Base-by-base conservation (phyloP, 2,797 vertebrate species). In the Phataginus tetradactyla region DNA sequence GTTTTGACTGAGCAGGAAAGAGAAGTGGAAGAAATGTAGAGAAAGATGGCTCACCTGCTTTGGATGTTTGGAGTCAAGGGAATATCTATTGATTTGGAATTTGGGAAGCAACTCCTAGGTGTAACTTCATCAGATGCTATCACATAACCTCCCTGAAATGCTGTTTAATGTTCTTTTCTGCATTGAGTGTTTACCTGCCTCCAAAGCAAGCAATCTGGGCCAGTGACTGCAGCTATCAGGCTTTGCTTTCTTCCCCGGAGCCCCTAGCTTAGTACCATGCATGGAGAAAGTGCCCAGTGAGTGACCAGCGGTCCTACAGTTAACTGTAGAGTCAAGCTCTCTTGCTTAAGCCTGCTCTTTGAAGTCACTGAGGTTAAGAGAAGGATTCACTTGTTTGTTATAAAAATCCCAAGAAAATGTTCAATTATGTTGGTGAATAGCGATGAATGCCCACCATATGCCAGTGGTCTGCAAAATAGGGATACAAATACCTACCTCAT, bases 341-440 rank as follows among this genome's bases (percentile, higher is more conserved):
- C 0, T 53, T 55, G 39, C 61, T 61, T 63, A 72, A 83, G 63
- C 25, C 12, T 32, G n/a, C 45, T 66, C 25, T 89, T 96, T 74
- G 68, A 61, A 69, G 64, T 59, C 79, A 74, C 69, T 71, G 59
- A 74, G 37, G 21, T 32, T 77, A 77, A 89, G 59, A 77, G 32
- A 92, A 91, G 45, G 13, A 89, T 77, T 85, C 51, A 17, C 8
- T 92, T 69, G 13, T 68, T 91, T 53, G 29, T 75, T 95, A 85
- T 59, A 91, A 74, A 91, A 83, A 63, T 86, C 10, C 49, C 25
- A 11, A 72, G 29, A 61, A 92, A 92, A 81, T 42, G 32, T 79
- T 83, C 32, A 78, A 34, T 88, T 69, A 18, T 69, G 66, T 92
- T 94, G 66, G 9, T 55, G 68, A 97, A 63, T 78, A 92, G 49